phyloP scores from a whole-genome alignment of 2,797 vertebrate genomes.

The Sebastes matsubarae region DNA sequence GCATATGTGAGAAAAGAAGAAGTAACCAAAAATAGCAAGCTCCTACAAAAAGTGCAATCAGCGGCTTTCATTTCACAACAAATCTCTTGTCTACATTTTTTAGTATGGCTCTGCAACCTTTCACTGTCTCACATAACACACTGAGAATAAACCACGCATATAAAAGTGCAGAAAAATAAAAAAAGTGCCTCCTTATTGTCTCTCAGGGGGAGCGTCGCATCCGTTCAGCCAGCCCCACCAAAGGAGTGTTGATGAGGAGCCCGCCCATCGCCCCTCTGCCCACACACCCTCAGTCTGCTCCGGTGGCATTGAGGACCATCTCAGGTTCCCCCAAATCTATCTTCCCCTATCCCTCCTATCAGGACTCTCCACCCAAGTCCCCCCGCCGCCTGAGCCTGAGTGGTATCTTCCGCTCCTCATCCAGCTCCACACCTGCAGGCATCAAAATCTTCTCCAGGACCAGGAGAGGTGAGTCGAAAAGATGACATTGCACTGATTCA shows the following conservation, averaged over 20 bases:
- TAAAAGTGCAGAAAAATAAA: conserved; percentile 8
- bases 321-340: conserved; percentile 90
- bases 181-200: conserved; percentile 33
- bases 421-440: conserved; percentile 88
- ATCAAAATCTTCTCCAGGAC: conserved; percentile 95
- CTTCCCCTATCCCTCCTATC: conserved; percentile 90
- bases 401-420: conserved; percentile 95
- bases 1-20: conserved; percentile 43
- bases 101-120: not conserved
- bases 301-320: conserved; percentile 82
- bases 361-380: conserved; percentile 92
- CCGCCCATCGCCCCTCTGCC: conserved; percentile 76
- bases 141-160: not conserved
- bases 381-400: conserved; percentile 97
- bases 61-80: conserved; percentile 40
- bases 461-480: conserved; percentile 90
- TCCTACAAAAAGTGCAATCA: conserved; percentile 21
- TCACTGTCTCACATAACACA: not conserved
- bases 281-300: conserved; percentile 88
- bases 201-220: conserved; percentile 85
- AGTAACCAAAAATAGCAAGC: conserved; percentile 18
- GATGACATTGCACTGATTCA: not conserved
- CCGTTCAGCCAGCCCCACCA: conserved; percentile 86
- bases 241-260: conserved; percentile 83
- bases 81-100: conserved; percentile 11